Evolutionary conservation across 2,797 vertebrate genomes (phyloP).

Genomic region (Acanthopagrus latus): DNA sequence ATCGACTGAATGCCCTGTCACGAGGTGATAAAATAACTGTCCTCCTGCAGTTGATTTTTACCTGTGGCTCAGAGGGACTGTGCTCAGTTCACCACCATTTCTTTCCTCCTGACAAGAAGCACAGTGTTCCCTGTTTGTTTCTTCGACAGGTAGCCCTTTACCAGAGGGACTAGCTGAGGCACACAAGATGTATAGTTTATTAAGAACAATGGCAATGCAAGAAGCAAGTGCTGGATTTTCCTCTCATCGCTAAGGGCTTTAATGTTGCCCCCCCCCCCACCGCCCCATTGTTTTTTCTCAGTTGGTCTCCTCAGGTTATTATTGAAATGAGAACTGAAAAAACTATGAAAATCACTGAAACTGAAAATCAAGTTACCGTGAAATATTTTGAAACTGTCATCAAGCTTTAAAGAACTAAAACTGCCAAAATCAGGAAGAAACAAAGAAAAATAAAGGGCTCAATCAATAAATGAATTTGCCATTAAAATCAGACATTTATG

Average conservation of each 20-base stretch:
- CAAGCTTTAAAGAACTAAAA: too few relatives aligned
- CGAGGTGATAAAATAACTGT: conserved; percentile 38
- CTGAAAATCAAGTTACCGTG: not conserved
- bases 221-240: conserved; percentile 37
- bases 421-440: too few relatives aligned
- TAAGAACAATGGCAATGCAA: conserved; percentile 63
- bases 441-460: too few relatives aligned
- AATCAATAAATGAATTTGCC: too few relatives aligned
- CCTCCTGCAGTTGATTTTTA: conserved; percentile 54
- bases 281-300: not conserved
- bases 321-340: not conserved
- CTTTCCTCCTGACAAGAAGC: conserved; percentile 52
- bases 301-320: conserved; percentile 25
- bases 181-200: conserved; percentile 64
- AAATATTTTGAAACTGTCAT: not conserved
- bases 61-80: conserved; percentile 61
- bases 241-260: conserved; percentile 8
- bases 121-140: conserved; percentile 63
- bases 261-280: not conserved
- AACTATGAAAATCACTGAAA: not conserved
- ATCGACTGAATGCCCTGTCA: conserved; percentile 44
- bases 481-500: too few relatives aligned
- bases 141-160: conserved; percentile 50
- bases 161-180: conserved; percentile 48
- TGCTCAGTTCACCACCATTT: conserved; percentile 44